phyloP scores from a whole-genome alignment of 2,797 vertebrate genomes.

The Myotis findleyi region DNA sequence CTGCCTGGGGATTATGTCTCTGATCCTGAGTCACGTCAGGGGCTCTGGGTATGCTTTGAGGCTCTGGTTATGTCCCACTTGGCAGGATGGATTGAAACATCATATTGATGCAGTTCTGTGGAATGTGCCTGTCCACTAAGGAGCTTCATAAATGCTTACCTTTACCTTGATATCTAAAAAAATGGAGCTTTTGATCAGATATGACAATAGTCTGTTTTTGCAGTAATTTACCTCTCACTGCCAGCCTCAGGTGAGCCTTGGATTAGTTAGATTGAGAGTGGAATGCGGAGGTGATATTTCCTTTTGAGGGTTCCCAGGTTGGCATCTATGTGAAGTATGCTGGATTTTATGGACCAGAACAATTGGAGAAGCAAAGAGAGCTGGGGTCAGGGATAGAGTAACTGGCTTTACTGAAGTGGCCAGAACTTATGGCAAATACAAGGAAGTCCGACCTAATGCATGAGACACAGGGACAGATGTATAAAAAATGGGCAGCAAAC shows the following conservation, averaged over 20 bases:
- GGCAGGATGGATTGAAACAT: neutral
- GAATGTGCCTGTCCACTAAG: neutral
- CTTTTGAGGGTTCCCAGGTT: neutral
- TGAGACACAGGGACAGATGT: neutral
- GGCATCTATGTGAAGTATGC: neutral
- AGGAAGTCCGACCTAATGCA: neutral
- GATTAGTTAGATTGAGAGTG: neutral
- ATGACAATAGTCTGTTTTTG: neutral
- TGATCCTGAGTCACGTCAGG: neutral
- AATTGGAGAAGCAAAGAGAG: neutral
- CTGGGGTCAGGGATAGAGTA: neutral
- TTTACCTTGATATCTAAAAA: neutral
- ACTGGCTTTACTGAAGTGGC: neutral
- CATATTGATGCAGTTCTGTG: neutral
- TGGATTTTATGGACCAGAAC: neutral
- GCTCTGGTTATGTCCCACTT: neutral
- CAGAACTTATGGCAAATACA: neutral
- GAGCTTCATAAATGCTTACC: neutral
- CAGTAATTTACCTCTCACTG: neutral
- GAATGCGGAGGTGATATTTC: neutral
- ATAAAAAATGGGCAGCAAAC: neutral
- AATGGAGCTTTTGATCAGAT: neutral
- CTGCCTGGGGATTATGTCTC: neutral
- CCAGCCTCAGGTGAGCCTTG: neutral
- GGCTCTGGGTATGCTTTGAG: neutral